Evolutionary conservation across 1,140 invertebrate genomes (phyloP).

Genomic region (Brachionus rotundiformis): DNA sequence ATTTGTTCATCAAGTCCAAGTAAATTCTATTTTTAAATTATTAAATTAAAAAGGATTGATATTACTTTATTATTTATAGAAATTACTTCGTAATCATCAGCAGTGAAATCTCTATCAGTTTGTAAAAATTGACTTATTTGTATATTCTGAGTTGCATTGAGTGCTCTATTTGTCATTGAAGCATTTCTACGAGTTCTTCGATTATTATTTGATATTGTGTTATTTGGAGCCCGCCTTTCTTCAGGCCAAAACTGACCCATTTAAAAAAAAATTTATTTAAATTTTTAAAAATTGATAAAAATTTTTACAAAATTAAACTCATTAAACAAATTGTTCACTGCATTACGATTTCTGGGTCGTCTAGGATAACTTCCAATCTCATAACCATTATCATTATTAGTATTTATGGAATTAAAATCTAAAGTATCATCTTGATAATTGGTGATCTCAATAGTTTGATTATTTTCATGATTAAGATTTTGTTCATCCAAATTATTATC

Average conservation of each 20-base stretch:
- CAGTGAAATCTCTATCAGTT: constrained; percentile 4
- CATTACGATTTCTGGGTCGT: not conserved
- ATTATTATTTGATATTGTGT: not conserved
- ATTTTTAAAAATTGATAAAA: too few relatives aligned
- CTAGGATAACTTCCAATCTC: not conserved
- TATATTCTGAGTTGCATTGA: not conserved
- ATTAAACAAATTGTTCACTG: too few relatives aligned
- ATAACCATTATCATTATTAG: not conserved
- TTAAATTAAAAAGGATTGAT: not conserved
- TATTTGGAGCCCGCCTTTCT: too few relatives aligned
- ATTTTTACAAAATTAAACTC: too few relatives aligned
- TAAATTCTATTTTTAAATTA: constrained; percentile 1
- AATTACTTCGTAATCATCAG: constrained; percentile 30
- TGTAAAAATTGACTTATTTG: not conserved
- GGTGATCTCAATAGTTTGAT: not conserved
- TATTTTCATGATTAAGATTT: not conserved
- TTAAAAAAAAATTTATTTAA: too few relatives aligned
- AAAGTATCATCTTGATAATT: not conserved
- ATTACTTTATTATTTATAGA: not conserved
- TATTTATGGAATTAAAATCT: not conserved
- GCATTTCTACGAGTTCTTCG: not conserved
- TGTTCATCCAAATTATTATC: not conserved
- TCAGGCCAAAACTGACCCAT: too few relatives aligned
- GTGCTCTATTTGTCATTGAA: not conserved
- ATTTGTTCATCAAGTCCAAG: not conserved